Base-by-base conservation (phyloP, 2,888 invertebrate species). In the Cantharis nigra region DNA sequence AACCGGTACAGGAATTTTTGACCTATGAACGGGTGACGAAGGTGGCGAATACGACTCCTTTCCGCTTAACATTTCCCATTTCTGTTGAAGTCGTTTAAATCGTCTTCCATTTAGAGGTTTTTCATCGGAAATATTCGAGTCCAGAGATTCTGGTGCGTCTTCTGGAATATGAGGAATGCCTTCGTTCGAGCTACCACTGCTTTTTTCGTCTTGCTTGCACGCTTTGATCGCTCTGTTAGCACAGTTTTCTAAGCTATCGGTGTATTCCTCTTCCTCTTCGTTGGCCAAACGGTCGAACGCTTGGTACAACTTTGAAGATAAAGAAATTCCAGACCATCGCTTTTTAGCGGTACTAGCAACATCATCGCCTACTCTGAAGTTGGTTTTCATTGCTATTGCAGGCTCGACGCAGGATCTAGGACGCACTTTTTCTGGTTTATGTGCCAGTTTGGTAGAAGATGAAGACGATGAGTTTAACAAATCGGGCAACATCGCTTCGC, bases 61-160 rank as follows among this genome's bases (percentile, higher is more conserved):
- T 11, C 90, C 91, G 81, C 93, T 93, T 80, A 95, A 90, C 89
- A 94, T 91, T 86, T 96, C 95, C 96, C 96, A 96, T 85, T 94
- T 94, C 85, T 94, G 92, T 85, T 95, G 95, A 77, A 96, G 88
- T 80, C 93, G 91, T 20, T 93, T 91, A 89, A 95, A 96, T 85
- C 94, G 93, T 78, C 92, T 91, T 18, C 92, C 93, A 71, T 92
- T 92, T 3, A 90, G 80, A 10, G 88, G 88, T 80, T 87, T 88
- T 26, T 88, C 87, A 79, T 89, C 88, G 0, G 86, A 85, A 30
- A 85, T 75, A 72, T 87, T 87, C 1, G 87, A 87, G 76, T 88
- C 87, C 13, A 88, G 75, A 9, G 88, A 88, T 83, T 88, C 88
- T 0, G 87, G 88, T 9, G 83, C 87, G 30, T 85, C 84, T 62